Conservation (phyloP, 2,113 vertebrate species). For the Neotoma lepida region DNA sequence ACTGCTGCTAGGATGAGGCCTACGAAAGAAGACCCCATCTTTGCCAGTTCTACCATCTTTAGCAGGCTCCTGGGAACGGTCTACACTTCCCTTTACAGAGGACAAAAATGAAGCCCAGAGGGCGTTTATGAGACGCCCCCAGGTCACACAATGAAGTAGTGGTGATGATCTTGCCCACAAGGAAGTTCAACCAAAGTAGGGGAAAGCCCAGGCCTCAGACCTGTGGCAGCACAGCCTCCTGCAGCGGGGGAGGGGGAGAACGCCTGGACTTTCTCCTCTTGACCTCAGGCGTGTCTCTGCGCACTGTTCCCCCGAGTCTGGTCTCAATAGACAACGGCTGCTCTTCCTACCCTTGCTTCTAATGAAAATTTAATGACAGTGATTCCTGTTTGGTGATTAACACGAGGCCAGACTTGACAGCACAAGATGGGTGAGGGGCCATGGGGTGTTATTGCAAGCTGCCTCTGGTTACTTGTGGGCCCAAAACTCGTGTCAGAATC, state of each 20-base stretch:
- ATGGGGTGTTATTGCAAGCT: neutral
- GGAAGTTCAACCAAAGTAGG: neutral
- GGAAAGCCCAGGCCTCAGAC: neutral
- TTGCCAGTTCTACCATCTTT: neutral
- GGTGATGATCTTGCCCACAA: neutral
- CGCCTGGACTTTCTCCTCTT: rapidly evolving
- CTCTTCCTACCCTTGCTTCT: neutral
- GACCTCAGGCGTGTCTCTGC: neutral
- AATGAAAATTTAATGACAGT: no score
- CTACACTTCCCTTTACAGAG: neutral
- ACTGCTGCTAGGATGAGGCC: neutral
- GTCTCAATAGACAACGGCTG: neutral
- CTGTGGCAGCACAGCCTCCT: neutral
- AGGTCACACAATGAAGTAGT: neutral
- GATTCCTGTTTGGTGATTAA: no score
- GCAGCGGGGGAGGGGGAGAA: no score
- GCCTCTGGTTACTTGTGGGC: neutral
- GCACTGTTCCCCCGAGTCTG: neutral
- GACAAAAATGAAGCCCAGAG: neutral
- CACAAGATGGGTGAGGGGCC: rapidly evolving
- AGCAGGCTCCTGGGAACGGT: neutral
- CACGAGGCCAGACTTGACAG: neutral
- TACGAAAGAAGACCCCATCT: neutral
- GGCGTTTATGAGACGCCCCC: neutral
- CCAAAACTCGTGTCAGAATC: neutral